Base-by-base conservation (phyloP, 2,888 invertebrate species). In the Pyrrhosoma nymphula region DNA sequence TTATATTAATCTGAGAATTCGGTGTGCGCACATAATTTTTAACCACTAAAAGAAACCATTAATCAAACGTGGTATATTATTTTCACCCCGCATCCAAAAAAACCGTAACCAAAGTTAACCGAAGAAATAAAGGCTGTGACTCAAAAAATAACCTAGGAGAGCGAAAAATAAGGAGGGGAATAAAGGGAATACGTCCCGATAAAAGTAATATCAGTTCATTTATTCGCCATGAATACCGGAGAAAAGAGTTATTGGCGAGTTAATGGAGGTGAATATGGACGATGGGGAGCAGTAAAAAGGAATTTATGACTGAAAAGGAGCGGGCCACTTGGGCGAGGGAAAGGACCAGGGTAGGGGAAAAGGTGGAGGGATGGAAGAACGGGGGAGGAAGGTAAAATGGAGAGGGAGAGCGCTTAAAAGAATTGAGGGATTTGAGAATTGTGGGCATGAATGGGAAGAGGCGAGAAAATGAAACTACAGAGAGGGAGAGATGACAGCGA, bases 241-340 rank as follows among this genome's bases (percentile, higher is more conserved):
- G 93, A 93, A 82, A 60, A 93, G 93, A 93, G 93, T 93, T 93
- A 93, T 93, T 93, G 93, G 93, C 75, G 93, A 93, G 93, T 93
- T 93, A 93, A 93, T 93, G 93, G 93, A 93, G 93, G 93, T 93
- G 93, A 93, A 93, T 93, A 93, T 93, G 93, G 93, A 69, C 93
- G 93, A 93, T 93, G 93, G 93, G 91, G 93, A 93, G 93, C 93
- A 75, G 93, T 93, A 93, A 93, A 93, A 93, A 93, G 93, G 93
- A 93, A 93, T 93, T 93, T 93, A 93, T 93, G 93, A 93, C 63
- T 69, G 89, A 56, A 56, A 89, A 82, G 82, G 69, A 93, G 63
- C 63, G 91, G 63, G 63, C 91, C 91, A 91, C 91, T 75, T 93
- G 69, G 93, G 75, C n/a, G 26, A 35, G 35, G 39, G 55, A 23